phyloP scores from a whole-genome alignment of 2,888 invertebrate genomes.

The Ariolimax columbianus region DNA sequence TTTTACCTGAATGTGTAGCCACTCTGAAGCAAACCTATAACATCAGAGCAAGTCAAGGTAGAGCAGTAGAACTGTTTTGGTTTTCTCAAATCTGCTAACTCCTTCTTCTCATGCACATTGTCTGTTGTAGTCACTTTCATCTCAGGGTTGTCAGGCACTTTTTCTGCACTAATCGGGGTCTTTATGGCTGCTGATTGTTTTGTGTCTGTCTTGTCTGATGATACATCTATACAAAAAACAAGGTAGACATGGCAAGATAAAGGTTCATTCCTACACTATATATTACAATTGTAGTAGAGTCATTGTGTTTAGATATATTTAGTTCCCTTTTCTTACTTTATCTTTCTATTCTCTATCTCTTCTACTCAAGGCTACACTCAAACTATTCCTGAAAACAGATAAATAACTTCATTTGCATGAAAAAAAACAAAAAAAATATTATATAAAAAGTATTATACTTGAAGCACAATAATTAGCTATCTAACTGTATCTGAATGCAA shows the following conservation, averaged over 20 bases:
- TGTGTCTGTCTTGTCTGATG: neutral
- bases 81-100: neutral
- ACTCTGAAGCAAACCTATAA: constrained; percentile 72
- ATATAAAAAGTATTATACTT: no score
- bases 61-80: constrained; percentile 52
- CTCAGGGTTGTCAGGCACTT: neutral
- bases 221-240: constrained; percentile 1
- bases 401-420: no score
- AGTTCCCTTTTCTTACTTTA: no score
- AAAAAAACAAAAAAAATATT: no score
- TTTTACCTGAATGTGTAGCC: constrained; percentile 72
- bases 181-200: neutral
- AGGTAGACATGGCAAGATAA: neutral
- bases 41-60: constrained; percentile 63
- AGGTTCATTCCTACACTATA: neutral
- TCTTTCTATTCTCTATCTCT: no score
- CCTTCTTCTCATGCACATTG: neutral
- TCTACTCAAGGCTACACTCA: no score
- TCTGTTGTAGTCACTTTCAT: neutral
- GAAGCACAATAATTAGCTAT: no score
- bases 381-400: no score
- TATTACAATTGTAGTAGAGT: no score
- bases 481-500: no score
- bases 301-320: no score
- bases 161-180: neutral